Evolutionary conservation across 2,888 invertebrate species (phyloP).

Genomic region (Dichetophora obliterata): DNA sequence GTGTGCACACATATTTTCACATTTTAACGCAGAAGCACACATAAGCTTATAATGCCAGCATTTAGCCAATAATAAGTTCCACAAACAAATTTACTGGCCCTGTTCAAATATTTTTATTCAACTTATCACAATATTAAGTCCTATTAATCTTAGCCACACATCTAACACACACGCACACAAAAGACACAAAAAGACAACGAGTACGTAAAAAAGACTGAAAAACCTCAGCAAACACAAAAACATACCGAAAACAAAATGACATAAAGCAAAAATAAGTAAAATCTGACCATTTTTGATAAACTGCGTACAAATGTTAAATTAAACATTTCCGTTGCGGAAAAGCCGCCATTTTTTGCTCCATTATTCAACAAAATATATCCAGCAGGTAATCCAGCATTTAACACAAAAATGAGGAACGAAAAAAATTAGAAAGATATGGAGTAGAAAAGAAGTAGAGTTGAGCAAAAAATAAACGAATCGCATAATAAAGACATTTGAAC

Average conservation of each 20-base stretch:
- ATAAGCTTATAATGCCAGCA: too few species aligned
- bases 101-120: too few species aligned
- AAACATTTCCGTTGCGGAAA: constrained; percentile 29
- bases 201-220: neutral
- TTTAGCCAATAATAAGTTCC: too few species aligned
- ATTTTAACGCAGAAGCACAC: too few species aligned
- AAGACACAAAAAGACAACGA: neutral
- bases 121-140: too few species aligned
- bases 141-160: neutral
- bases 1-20: too few species aligned
- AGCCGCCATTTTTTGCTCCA: constrained; percentile 9
- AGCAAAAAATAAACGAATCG: neutral
- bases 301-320: constrained; percentile 36
- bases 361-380: constrained; percentile 34
- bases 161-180: neutral
- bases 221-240: neutral
- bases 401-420: constrained; percentile 21
- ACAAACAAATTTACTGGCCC: too few species aligned
- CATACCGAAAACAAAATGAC: neutral
- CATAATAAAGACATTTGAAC: constrained; percentile 14
- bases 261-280: constrained; percentile 22
- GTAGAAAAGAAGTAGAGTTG: neutral
- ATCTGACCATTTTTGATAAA: constrained; percentile 34
- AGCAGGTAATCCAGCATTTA: constrained; percentile 42
- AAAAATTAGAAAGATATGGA: neutral